These are phyloP conservation scores for Hemistola chrysoprasaria DNA, from an alignment of 2,888 invertebrate genomes.

Conservation along the genomic window DNA sequence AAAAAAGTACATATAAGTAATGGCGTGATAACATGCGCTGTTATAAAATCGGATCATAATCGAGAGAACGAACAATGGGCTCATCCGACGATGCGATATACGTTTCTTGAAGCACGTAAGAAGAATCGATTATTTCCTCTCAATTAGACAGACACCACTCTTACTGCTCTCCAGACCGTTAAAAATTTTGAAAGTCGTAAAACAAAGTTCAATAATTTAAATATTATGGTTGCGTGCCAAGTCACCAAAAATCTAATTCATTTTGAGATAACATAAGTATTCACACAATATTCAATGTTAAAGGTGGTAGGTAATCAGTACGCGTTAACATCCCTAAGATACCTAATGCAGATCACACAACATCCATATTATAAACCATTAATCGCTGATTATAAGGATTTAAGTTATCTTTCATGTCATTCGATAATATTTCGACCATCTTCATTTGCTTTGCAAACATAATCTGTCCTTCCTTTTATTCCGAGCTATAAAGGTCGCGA, in stretches of 20 bases:
- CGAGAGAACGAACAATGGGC: slow-evolving; percentile 30
- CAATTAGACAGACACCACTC: slow-evolving; percentile 39
- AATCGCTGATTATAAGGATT: too few species aligned
- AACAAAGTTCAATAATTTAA: slow-evolving; percentile 13
- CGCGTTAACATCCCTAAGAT: too few species aligned
- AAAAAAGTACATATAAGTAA: slow-evolving; percentile 22
- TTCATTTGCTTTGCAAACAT: slow-evolving; percentile 47
- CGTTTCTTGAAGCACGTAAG: slow-evolving; percentile 30
- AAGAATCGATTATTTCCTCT: slow-evolving; percentile 49
- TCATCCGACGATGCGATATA: slow-evolving; percentile 33
- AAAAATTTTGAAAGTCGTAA: slow-evolving; percentile 41
- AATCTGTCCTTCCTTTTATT: slow-evolving; percentile 57
- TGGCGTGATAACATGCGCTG: slow-evolving; percentile 32
- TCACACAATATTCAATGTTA: too few species aligned
- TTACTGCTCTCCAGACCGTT: slow-evolving; percentile 40
- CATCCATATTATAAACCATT: too few species aligned
- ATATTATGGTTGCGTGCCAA: slow-evolving; percentile 8
- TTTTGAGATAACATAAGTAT: too few species aligned
- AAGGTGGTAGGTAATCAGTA: too few species aligned
- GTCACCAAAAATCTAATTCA: slow-evolving; percentile 5
- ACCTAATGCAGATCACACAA: too few species aligned
- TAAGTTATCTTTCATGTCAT: too few species aligned
- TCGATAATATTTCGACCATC: slow-evolving; percentile 1
- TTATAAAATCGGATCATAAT: slow-evolving; percentile 24
- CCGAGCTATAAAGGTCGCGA: slow-evolving; percentile 65